phyloP scores from a whole-genome alignment of 30 jellyfish, hydroid and myxozoan genomes.

The Rhopilema esculentum region DNA sequence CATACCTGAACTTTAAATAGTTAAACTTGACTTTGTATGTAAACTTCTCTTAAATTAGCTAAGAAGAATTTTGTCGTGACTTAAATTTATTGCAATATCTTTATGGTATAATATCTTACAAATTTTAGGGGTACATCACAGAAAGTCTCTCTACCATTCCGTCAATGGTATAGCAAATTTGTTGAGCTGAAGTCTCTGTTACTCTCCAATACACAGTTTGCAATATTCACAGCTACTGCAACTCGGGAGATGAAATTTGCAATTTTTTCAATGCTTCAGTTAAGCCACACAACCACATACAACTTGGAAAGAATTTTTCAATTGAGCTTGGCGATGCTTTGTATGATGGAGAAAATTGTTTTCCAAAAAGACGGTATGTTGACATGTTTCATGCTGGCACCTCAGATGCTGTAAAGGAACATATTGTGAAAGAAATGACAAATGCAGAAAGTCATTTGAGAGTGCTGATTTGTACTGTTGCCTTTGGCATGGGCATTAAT shows the following conservation, averaged over 20 bases:
- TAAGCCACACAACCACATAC: not conserved
- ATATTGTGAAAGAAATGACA: not conserved
- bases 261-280: conserved; percentile 2
- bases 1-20: too few relatives aligned
- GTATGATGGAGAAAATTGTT: not conserved
- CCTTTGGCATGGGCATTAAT: conserved; percentile 42
- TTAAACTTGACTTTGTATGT: too few relatives aligned
- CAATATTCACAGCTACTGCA: conserved; percentile 26
- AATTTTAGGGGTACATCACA: not conserved
- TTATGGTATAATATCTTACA: not conserved
- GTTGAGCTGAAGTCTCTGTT: not conserved
- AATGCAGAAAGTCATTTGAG: conserved; percentile 14
- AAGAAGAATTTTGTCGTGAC: not conserved
- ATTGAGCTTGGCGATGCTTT: conserved; percentile 9
- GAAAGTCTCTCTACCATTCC: not conserved
- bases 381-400: conserved; percentile 61
- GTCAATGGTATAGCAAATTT: not conserved
- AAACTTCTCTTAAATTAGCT: too few relatives aligned
- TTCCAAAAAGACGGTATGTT: not conserved
- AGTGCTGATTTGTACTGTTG: conserved; percentile 26
- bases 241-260: not conserved
- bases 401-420: conserved; percentile 22
- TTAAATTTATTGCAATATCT: not conserved
- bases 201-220: not conserved
- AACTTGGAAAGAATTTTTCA: not conserved